Percentiles rank a stretch among this genome's conserved stretches.
These are phyloP conservation scores for Passer montanus DNA, from an alignment of 2,113 vertebrate species.

Conservation along the genomic window DNA sequence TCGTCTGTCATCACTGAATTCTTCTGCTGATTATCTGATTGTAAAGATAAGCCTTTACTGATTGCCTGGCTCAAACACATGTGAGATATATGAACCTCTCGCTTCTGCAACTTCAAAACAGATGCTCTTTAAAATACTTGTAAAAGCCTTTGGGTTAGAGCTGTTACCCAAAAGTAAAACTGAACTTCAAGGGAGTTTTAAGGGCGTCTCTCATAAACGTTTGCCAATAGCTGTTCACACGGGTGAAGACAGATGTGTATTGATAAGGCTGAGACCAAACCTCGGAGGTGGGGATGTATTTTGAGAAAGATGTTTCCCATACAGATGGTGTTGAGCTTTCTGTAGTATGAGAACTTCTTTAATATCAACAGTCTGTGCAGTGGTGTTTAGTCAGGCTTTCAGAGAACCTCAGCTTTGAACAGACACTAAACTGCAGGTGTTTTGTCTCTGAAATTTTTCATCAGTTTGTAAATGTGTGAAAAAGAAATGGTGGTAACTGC, in stretches of 20 bases:
- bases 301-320: constrained; percentile 22
- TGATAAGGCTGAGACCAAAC: neutral
- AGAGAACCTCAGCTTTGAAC: constrained; percentile 1
- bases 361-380: constrained; percentile 7
- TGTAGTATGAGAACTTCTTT: neutral
- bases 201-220: neutral
- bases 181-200: neutral
- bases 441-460: neutral
- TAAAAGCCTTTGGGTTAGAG: neutral
- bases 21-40: neutral
- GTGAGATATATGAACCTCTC: neutral
- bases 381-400: neutral
- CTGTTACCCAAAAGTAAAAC: neutral
- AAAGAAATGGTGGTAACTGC: neutral
- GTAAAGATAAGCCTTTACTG: neutral
- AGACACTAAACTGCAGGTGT: neutral
- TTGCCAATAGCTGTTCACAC: constrained; percentile 4
- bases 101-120: constrained; percentile 27
- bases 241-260: constrained; percentile 3
- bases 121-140: constrained; percentile 15
- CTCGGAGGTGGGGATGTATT: neutral
- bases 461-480: neutral
- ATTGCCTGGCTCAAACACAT: neutral
- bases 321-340: neutral
- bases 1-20: neutral